Base-by-base conservation (phyloP, 2,888 invertebrate genomes). In the Heliconius hortense region DNA sequence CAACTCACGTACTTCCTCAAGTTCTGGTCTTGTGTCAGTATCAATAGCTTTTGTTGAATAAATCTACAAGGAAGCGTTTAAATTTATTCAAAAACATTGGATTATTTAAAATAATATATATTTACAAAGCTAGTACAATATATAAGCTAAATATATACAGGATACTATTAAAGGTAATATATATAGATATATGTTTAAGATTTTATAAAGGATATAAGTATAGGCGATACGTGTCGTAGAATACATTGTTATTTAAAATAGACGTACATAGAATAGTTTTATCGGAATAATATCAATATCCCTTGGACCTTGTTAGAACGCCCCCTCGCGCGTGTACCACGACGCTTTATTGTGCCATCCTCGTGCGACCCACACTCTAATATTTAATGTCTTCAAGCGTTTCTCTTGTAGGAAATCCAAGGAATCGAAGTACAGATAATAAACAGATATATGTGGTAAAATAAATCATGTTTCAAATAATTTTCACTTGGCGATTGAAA, bases 331-430 rank as follows among this genome's bases (percentile, higher is more conserved):
- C 71, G 79, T 79, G 78, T 82, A 77, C 79, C 73, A 75, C 53
- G 76, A 77, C 77, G 77, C 72, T 80, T 80, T 81, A 82, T 82
- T 82, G 80, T 81, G 75, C 80, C 81, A 79, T 81, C 81, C 77
- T 80, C 76, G 72, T 72, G 76, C 77, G 74, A 71, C 77, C 79
- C 73, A 74, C 76, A 74, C 77, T 64, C 53, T 70, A 72, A 78
- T 69, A 76, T 76, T 66, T 56, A 60, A 56, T 73, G 31, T 70
- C 53, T 59, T 76, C 79, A 76, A 76, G 71, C 74, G 74, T 78
- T 75, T 53, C 66, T 70, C 31, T 43, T 39, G 63, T 70, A 56
- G 62, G 60, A 53, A 71, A 60, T 71, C 26, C 18, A 26, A 39
- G 70, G 15, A 60, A 24, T 21, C 31, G 10, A 69, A 31, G 28